phyloP scores from a whole-genome alignment of 2,888 invertebrate species.

The Rapana venosa region DNA sequence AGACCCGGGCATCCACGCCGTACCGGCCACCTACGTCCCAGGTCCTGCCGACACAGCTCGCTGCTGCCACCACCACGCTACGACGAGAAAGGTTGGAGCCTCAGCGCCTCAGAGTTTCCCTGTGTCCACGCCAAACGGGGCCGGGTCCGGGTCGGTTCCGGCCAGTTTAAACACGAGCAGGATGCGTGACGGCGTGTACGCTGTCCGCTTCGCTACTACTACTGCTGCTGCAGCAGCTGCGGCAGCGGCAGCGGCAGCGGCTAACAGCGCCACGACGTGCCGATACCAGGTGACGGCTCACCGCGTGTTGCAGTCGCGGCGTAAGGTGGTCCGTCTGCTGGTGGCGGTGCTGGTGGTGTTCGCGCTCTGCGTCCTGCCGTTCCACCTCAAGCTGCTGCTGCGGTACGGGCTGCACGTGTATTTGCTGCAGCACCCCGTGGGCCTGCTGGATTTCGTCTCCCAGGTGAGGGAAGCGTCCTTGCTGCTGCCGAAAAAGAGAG shows the following conservation, averaged over 20 bases:
- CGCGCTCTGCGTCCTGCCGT: conserved; percentile 90
- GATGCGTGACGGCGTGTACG: conserved; percentile 40
- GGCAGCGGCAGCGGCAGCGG: neutral
- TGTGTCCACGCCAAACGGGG: no score
- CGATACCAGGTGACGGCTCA: conserved; percentile 36
- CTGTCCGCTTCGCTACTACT: neutral
- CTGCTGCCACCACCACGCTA: no score
- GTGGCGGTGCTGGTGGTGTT: conserved; percentile 93
- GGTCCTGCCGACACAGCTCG: no score
- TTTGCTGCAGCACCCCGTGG: neutral
- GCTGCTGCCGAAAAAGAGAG: no score
- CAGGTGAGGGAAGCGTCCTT: neutral
- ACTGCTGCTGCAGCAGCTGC: no score
- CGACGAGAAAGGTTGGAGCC: no score
- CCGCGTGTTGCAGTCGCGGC: conserved; percentile 42
- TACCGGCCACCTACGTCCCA: neutral
- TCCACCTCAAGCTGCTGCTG: conserved; percentile 88
- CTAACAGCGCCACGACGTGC: neutral
- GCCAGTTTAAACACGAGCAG: neutral
- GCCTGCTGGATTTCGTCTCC: conserved; percentile 35
- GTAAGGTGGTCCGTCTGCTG: conserved; percentile 86
- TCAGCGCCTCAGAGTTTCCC: no score
- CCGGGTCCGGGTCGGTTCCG: neutral
- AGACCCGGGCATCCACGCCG: neutral
- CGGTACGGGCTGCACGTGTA: conserved; percentile 81